phyloP scores from a whole-genome alignment of 2,113 vertebrate species.

The Solenodon paradoxus region DNA sequence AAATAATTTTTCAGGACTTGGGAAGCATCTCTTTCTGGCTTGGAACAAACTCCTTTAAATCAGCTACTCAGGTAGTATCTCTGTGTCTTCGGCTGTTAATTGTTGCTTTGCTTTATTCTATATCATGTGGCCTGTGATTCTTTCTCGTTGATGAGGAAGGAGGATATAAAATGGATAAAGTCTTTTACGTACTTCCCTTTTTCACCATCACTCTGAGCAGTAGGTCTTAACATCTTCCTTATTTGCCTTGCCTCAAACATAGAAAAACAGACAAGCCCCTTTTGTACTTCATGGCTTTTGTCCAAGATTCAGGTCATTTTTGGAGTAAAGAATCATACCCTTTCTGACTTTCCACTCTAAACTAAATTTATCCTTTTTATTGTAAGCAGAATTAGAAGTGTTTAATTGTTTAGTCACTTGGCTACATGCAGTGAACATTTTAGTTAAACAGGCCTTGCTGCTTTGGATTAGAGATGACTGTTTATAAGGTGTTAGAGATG shows the following conservation, averaged over 20 bases:
- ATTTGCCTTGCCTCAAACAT: not conserved
- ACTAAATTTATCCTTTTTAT: not conserved
- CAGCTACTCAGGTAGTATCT: not conserved
- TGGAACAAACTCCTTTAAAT: not conserved
- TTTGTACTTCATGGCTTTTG: not conserved
- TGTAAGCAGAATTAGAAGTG: not conserved
- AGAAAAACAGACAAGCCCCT: not conserved
- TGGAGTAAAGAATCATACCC: not conserved
- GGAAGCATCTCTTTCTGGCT: not conserved
- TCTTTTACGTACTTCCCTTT: not conserved
- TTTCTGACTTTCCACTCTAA: not conserved
- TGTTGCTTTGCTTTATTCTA: not conserved
- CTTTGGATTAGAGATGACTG: not conserved
- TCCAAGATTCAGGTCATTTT: not conserved
- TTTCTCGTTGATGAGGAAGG: not conserved
- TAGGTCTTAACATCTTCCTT: not conserved
- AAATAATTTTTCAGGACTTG: not conserved
- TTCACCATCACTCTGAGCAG: not conserved
- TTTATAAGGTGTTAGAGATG: not conserved
- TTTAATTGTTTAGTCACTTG: not conserved
- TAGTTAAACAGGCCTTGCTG: not conserved
- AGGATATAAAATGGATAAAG: not conserved
- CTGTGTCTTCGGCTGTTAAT: not conserved
- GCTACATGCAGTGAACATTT: not conserved
- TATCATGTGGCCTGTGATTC: not conserved